These are phyloP conservation scores for Apodemus sylvaticus DNA, from an alignment of 2,113 vertebrate genomes.

Conservation along the genomic window DNA sequence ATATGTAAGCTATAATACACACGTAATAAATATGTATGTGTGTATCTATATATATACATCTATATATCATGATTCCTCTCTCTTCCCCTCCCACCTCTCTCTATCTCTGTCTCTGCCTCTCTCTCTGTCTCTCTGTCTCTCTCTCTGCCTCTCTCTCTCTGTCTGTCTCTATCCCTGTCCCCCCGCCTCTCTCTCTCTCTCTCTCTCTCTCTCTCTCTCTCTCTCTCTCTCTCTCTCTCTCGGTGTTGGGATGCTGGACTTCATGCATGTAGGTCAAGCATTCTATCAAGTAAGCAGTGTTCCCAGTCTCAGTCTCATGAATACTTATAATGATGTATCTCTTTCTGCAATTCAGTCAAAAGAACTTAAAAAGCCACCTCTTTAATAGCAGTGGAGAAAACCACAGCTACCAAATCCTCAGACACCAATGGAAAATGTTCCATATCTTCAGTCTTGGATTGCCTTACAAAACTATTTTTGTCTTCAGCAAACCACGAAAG, in stretches of 20 bases:
- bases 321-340: conserved; percentile 36
- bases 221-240: no score
- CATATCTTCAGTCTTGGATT: background rate
- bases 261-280: background rate
- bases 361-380: conserved; percentile 47
- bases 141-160: background rate
- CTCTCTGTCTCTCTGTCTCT: fast-evolving
- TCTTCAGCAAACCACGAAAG: conserved; percentile 19
- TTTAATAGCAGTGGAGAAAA: background rate
- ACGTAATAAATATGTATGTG: background rate
- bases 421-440: conserved; percentile 9
- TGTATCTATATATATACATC: background rate
- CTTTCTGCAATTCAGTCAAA: conserved; percentile 33
- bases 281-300: background rate
- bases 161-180: no score
- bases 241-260: background rate
- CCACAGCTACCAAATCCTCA: conserved; percentile 1
- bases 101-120: no score
- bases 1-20: background rate
- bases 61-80: background rate
- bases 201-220: no score
- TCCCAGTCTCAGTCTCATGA: background rate
- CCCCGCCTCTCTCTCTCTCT: no score
- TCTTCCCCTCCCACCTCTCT: no score
- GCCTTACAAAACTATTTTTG: background rate